Evolutionary conservation across 1,140 invertebrate species (phyloP), one percentile per base, ranked within the genome.

Genomic region (Centruroides vittatus): DNA sequence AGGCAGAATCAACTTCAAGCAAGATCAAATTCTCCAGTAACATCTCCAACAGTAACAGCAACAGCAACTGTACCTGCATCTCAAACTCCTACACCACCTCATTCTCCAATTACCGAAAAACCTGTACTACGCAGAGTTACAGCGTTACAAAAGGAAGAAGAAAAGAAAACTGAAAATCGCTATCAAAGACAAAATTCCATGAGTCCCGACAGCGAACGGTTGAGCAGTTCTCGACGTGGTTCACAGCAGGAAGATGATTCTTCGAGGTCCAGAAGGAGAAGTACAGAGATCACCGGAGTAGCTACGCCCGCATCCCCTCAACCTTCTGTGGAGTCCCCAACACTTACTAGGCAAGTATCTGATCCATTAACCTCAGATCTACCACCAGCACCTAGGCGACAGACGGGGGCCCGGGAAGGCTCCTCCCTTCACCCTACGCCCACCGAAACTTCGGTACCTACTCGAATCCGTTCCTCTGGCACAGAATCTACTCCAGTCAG

Each of bases 1-100:
- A 86, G 88, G 70, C 84, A 87, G 73, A 92, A 91, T 68, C 92
- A 75, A 73, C 69, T 23, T 83, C 78, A 50, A 78, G 35, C 51
- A 53, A 23, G 51, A 34, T 53, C 51, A 23, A 34, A 23, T 36
- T 53, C 51, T 6, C 51, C 51, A 6, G 23, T 36, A 36, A 7
- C 51, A 6, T 55, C 47, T 85, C 86, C 50, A 10, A 11, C 50
- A 13, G 12, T 11, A 13, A 7, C 5, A n/a, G 23, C 50, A 13
- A 51, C 50, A 13, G 1, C 5, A n/a, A 13, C 50, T 6, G 48
- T 11, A 49, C 23, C 23, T 8, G 12, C 50, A 6, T 11, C 50
- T 51, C 50, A 41, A 41, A 41, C 41, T 41, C 51, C 51, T 36
- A 34, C 51, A 23, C 51, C 51, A 36, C 51, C 51, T 6, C 51